Percentiles rank a stretch among this genome's conserved stretches.
phyloP scores from a whole-genome alignment of 2,113 vertebrate genomes.

The Xenopus borealis region DNA sequence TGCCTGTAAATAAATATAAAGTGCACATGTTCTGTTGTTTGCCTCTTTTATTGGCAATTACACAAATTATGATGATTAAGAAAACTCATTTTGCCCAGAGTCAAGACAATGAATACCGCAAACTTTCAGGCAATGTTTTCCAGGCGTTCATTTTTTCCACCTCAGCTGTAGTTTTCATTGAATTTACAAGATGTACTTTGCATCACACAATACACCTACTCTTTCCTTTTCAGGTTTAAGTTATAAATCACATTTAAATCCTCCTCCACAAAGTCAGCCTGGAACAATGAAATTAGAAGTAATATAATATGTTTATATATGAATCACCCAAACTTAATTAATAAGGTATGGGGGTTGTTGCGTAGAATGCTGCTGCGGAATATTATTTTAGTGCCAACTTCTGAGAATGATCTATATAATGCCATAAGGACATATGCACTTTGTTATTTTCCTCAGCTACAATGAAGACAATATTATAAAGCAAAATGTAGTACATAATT shows the following conservation, averaged over 20 bases:
- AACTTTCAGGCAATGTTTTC: neutral
- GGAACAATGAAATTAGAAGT: conserved; percentile 7
- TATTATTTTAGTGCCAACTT: too few species aligned
- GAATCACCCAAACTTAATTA: conserved; percentile 1
- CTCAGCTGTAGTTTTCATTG: conserved; percentile 4
- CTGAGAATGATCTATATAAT: too few species aligned
- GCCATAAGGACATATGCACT: too few species aligned
- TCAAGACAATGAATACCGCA: neutral
- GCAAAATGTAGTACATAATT: too few species aligned
- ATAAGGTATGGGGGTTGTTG: neutral
- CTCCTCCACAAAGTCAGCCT: conserved; percentile 13
- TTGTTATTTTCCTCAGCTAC: too few species aligned
- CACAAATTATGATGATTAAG: too few species aligned
- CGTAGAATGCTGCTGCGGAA: too few species aligned
- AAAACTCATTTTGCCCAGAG: too few species aligned
- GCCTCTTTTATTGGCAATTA: too few species aligned
- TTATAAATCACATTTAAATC: conserved; percentile 25
- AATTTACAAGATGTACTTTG: conserved; percentile 3
- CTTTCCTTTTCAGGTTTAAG: conserved; percentile 30
- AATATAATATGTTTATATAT: conserved; percentile 22
- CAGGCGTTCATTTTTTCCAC: neutral
- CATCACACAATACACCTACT: conserved; percentile 23
- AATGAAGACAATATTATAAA: too few species aligned
- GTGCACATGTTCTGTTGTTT: too few species aligned
- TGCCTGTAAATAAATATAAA: too few species aligned